A percentile compares a stretch with the other conserved stretches of the same genome.
Conservation (phyloP, 92 coral and sea anemone genomes). For the Porites cylindrica region DNA sequence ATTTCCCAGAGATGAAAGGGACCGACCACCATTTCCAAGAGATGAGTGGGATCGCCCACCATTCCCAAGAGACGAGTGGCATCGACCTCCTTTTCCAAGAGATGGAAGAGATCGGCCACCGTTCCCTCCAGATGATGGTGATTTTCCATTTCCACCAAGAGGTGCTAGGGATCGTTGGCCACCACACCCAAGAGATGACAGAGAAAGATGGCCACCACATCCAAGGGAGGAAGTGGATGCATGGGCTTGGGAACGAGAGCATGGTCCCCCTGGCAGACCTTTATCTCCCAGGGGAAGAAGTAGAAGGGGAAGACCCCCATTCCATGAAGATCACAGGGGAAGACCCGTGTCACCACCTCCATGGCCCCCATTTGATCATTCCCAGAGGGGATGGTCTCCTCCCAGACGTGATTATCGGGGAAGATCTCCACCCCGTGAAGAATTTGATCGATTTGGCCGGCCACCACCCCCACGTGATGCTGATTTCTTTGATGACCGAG, state of each 20-base stretch:
- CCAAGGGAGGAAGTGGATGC: constrained; percentile 31
- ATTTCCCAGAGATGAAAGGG: constrained; percentile 16
- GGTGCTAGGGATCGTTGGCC: constrained; percentile 68
- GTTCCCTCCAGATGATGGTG: constrained; percentile 38
- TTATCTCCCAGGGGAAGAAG: constrained; percentile 34
- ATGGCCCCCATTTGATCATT: constrained; percentile 44
- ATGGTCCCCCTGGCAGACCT: constrained; percentile 55
- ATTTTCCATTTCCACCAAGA: constrained; percentile 69
- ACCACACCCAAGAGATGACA: constrained; percentile 74
- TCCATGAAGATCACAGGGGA: constrained; percentile 39
- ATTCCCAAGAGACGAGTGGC: not conserved
- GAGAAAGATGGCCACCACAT: constrained; percentile 59
- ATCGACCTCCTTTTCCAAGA: constrained; percentile 5
- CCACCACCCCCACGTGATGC: constrained; percentile 64
- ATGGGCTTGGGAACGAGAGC: constrained; percentile 33
- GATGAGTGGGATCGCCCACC: constrained; percentile 8
- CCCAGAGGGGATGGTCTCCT: constrained; percentile 58
- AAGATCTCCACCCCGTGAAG: constrained; percentile 77
- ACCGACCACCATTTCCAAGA: constrained; percentile 17
- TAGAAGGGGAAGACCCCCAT: constrained; percentile 61
- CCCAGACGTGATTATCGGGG: constrained; percentile 67
- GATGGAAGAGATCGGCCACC: constrained; percentile 26
- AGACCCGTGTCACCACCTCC: constrained; percentile 24
- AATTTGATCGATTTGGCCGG: constrained; percentile 71
- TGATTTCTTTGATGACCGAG: constrained; percentile 63